A percentile compares a stretch with the other conserved stretches of the same genome.
These are phyloP conservation scores for Diplogasteroides magnus DNA, from an alignment of 1,140 invertebrate species.

Conservation along the genomic window DNA sequence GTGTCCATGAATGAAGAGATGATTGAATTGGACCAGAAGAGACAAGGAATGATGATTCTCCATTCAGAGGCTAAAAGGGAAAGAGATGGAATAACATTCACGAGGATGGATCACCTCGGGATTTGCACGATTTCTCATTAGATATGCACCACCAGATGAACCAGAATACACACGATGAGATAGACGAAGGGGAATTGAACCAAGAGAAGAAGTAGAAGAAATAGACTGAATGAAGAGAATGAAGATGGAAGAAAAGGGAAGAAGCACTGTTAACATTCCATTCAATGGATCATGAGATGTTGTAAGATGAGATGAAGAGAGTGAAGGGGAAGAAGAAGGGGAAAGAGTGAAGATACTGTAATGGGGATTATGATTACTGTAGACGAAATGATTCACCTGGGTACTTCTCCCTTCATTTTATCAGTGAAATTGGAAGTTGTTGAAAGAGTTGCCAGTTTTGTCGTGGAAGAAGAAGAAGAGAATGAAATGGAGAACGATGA, in stretches of 20 bases:
- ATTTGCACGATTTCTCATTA: conserved; percentile 15
- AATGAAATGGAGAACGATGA: not conserved
- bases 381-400: not conserved
- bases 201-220: not conserved
- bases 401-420: conserved; percentile 2
- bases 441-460: not conserved
- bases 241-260: not conserved
- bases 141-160: conserved; percentile 19
- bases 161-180: not conserved
- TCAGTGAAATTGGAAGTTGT: not conserved
- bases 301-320: conserved; percentile 4
- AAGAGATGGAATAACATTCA: not conserved
- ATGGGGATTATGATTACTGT: not conserved
- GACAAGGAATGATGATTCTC: not conserved
- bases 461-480: not conserved
- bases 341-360: conserved; percentile 13
- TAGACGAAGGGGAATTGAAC: not conserved
- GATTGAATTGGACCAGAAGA: conserved; percentile 9
- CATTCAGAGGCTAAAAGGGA: not conserved
- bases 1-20: conserved; percentile 3
- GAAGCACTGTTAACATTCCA: conserved; percentile 8
- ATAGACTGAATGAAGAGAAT: not conserved
- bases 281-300: conserved; percentile 9
- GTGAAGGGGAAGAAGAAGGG: not conserved
- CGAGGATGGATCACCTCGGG: not conserved